phyloP scores from a whole-genome alignment of 2,113 vertebrate species.

The Otocyon megalotis region DNA sequence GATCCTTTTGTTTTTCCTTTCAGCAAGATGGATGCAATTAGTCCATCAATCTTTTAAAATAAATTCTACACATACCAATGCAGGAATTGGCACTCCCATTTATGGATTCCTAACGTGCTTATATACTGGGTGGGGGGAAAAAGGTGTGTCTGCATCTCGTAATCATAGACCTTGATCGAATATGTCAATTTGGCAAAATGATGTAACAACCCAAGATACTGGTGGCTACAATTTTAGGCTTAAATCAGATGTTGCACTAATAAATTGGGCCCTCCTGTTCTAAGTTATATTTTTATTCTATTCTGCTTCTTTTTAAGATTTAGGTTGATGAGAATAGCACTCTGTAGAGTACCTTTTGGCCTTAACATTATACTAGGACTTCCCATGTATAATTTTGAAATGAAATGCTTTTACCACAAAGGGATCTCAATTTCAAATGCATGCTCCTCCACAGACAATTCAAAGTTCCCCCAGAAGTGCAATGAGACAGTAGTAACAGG shows the following conservation, averaged over 20 bases:
- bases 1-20: background rate
- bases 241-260: background rate
- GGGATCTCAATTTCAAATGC: background rate
- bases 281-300: background rate
- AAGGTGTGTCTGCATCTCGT: background rate
- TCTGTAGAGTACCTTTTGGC: background rate
- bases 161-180: background rate
- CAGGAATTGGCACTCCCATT: background rate
- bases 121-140: accelerated
- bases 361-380: background rate
- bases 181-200: background rate
- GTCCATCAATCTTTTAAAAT: background rate
- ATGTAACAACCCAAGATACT: background rate
- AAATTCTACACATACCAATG: background rate
- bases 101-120: background rate
- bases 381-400: background rate
- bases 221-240: background rate
- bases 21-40: background rate
- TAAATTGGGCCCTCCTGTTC: background rate
- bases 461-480: background rate
- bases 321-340: background rate
- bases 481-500: background rate
- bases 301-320: background rate
- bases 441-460: too few relatives aligned
- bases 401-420: background rate